A percentile compares a stretch with the other conserved stretches of the same genome.
Evolutionary conservation across 2,888 invertebrate species (phyloP).

Genomic region (Melanchra persicariae): DNA sequence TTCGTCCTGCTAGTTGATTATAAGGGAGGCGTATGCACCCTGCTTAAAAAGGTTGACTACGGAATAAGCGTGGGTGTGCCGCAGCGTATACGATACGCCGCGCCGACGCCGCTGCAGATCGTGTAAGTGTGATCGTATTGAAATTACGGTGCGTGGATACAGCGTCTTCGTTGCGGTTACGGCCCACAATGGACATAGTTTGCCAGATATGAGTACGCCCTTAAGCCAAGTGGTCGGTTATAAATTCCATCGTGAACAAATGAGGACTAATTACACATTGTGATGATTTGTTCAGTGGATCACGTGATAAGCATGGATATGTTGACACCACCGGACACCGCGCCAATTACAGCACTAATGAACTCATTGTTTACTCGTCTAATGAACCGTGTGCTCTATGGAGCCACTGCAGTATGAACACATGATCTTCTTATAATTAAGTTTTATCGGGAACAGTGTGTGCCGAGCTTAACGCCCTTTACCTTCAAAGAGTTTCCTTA

Average conservation of each 20-base stretch:
- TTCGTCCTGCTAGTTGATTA: conserved; percentile 54
- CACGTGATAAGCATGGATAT: conserved; percentile 63
- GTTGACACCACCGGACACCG: conserved; percentile 73
- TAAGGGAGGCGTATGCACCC: conserved; percentile 28
- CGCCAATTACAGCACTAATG: conserved; percentile 88
- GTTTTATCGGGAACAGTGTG: conserved; percentile 48
- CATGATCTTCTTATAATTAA: conserved; percentile 72
- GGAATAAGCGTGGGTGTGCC: neutral
- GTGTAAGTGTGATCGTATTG: neutral
- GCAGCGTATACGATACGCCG: neutral
- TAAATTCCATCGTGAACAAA: conserved; percentile 41
- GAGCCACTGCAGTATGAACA: conserved; percentile 64
- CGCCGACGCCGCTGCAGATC: too few relatives aligned
- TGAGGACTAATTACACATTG: conserved; percentile 55
- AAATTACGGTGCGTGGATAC: neutral
- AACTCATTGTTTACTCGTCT: conserved; percentile 88
- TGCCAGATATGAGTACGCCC: neutral
- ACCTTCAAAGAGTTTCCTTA: conserved; percentile 33
- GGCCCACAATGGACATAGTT: neutral
- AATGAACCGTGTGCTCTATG: conserved; percentile 82
- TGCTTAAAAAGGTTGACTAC: conserved; percentile 2
- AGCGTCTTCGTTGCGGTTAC: neutral
- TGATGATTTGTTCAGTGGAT: conserved; percentile 52
- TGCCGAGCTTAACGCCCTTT: conserved; percentile 36
- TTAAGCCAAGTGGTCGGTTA: conserved; percentile 1